phyloP scores from a whole-genome alignment of 2,888 invertebrate species.

The Limnephilus lunatus region DNA sequence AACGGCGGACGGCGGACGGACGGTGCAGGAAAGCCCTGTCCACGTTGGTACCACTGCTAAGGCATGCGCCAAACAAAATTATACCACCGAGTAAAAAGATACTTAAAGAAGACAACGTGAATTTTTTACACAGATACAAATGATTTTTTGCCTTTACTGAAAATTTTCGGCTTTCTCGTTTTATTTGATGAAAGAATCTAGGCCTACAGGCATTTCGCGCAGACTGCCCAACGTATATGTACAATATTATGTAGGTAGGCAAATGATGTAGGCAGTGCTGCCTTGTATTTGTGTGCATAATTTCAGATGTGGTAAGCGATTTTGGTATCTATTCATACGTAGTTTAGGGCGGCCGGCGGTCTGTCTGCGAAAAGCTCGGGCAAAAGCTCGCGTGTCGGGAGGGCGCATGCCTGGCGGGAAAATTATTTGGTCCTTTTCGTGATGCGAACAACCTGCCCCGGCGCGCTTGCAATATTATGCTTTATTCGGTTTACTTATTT shows the following conservation, averaged over 20 bases:
- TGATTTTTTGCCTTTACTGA: conserved; percentile 7
- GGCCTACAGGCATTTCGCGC: conserved; percentile 57
- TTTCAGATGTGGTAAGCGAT: conserved; percentile 21
- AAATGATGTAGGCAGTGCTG: conserved; percentile 37
- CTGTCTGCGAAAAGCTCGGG: conserved; percentile 18
- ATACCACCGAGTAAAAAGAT: conserved; percentile 19
- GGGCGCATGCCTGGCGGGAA: conserved; percentile 23
- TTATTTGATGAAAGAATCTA: neutral
- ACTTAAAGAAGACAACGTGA: neutral
- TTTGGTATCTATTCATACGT: conserved; percentile 15
- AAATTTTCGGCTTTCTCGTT: neutral
- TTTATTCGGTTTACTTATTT: neutral
- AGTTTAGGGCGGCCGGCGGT: conserved; percentile 45
- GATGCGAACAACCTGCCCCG: neutral
- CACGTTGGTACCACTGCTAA: conserved; percentile 51
- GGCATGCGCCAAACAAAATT: conserved; percentile 55
- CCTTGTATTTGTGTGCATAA: conserved; percentile 43
- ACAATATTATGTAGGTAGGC: conserved; percentile 3
- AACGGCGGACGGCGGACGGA: conserved; percentile 67
- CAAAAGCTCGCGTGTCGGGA: conserved; percentile 51
- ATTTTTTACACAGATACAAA: neutral
- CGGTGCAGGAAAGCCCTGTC: conserved; percentile 64
- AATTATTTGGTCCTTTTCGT: conserved; percentile 30
- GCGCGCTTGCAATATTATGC: neutral
- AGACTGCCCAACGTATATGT: conserved; percentile 29